Evolutionary conservation across 2,797 vertebrate genomes (phyloP).

Genomic region (Lutjanus argentimaculatus): DNA sequence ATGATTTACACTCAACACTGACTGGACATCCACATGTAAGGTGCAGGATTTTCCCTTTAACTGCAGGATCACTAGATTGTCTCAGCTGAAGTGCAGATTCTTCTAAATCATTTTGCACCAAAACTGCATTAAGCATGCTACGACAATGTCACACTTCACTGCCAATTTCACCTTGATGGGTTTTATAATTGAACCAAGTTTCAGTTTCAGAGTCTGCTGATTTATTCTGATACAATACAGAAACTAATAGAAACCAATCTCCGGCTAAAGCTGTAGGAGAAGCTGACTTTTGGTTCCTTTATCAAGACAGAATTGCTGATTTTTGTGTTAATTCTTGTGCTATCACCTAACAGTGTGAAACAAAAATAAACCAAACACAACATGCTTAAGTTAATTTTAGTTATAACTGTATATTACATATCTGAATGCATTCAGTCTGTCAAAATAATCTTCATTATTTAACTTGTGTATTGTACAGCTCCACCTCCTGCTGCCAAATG

Average conservation of each 20-base stretch:
- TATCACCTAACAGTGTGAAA: neutral
- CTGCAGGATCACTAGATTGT: neutral
- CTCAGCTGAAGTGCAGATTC: neutral
- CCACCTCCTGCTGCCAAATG: constrained; percentile 46
- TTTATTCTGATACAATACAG: neutral
- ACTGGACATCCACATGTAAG: no score
- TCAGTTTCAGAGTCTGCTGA: neutral
- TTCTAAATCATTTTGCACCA: neutral
- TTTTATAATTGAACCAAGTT: neutral
- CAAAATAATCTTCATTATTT: neutral
- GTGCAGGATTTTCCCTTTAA: neutral
- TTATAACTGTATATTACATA: neutral
- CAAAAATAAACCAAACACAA: neutral
- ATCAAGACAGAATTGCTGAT: no score
- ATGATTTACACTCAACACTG: no score
- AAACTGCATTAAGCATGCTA: neutral
- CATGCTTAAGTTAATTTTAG: neutral
- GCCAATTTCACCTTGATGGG: neutral
- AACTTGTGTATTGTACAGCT: constrained; percentile 19
- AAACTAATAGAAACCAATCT: neutral
- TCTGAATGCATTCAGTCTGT: neutral
- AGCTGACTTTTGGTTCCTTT: neutral
- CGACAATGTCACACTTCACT: neutral
- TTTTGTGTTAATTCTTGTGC: neutral
- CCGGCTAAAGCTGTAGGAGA: neutral